Base-by-base conservation (phyloP, 2,888 invertebrate genomes). In the Coelinius sp. region DNA sequence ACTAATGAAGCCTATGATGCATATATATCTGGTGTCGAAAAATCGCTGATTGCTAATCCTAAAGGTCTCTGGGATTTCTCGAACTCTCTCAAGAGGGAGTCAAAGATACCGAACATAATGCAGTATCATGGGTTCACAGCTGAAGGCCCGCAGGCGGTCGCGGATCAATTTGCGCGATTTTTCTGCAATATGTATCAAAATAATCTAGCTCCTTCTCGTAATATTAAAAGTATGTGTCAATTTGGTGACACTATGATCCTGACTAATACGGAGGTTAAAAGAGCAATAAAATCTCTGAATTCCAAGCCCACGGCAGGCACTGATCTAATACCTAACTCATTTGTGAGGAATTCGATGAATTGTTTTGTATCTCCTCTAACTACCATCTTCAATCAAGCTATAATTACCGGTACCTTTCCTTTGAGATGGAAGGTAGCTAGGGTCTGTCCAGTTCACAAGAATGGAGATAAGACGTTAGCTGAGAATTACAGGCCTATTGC, bases 401-500 rank as follows among this genome's bases (percentile, higher is more conserved):
- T 62, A 1, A 24, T 7, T 24, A 14, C 12, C 14, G 46, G 49
- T 6, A 25, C 27, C 1, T 70, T 70, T 41, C 64, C 65, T 7
- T 17, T 17, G 7, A 12, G 38, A 0, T 70, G 46, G 72, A 76
- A 74, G 69, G 31, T 68, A 12, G 72, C 68, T 17, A 63, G 64
- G 10, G 49, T 71, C n/a, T 70, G 67, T 4, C 65, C 74, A 25
- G 56, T 74, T 4, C 41, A 38, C 25, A 71, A 72, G 49, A 75
- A 74, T 41, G 76, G 78, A 70, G 8, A 73, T 52, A 41, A 41
- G 20, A n/a, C n/a, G n/a, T n/a, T n/a, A 17, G 44, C 59, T 63
- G 24, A 46, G 7, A 77, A 75, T 41, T 79, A 78, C 59, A 67
- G 76, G 17, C 77, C 77, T n/a, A 78, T 79, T n/a, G 70, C 71